Evolutionary conservation across 2,888 invertebrate species (phyloP), one percentile per base, ranked within the genome.

Genomic region (Branchellion lobata): DNA sequence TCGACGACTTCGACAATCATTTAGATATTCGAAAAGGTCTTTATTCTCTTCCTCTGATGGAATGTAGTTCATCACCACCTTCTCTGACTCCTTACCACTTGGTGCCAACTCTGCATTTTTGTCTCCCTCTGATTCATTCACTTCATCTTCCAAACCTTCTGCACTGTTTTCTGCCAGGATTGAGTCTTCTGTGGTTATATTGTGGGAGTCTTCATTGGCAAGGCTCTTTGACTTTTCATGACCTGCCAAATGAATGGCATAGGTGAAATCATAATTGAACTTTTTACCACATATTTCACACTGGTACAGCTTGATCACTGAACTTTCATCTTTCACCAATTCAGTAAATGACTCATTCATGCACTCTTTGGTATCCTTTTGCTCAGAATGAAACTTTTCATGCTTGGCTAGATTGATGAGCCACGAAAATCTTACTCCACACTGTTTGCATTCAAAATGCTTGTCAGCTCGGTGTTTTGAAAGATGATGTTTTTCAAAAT

Each of bases 211-310:
- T 65, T 65, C n/a, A 24, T 65, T 57, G 31, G 72, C 72, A 24
- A 71, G 24, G 18, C 74, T 57, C 21, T 57, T 57, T 57, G 61
- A 57, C 24, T 57, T 57, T 57, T 57, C 80, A 34, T 82, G 82
- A 0, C 78, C 80, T 36, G 80, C 80, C 74, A 82, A 24, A 57
- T 82, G 82, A 33, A 80, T 81, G 71, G 78, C 79, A 61, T 80
- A 82, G 34, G 81, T 80, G 79, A 82, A 82, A 78, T 82, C 82
- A 80, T 79, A 82, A 57, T 81, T 47, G 68, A 82, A 82, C 33
- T 53, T 51, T 69, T 80, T 82, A 8, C 69, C 76, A 75, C 82
- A 82, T 18, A 82, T 69, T n/a, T 75, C 57, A 72, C 82, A 82
- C 24, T 72, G 36, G 47, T 78, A 82, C 24, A 79, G 74, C 51